Evolutionary conservation across 1,140 invertebrate genomes (phyloP), one percentile per base, ranked within the genome.

Genomic region (Leptinotarsa lineolata): DNA sequence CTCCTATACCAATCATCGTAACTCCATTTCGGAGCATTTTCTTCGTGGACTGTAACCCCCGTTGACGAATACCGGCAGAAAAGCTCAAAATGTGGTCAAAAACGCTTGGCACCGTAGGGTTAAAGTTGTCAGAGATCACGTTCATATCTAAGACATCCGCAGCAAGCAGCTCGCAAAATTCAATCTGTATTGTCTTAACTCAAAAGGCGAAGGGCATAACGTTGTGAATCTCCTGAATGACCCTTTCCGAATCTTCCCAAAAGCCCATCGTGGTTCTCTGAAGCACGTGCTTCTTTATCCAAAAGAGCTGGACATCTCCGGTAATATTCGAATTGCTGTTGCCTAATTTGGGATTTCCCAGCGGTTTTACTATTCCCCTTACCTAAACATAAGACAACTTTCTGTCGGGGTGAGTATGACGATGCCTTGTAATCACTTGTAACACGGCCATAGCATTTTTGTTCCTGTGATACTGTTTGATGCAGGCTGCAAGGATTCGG

Each of bases 11-110:
- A 4, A 92, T 94, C 3, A 94, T 88, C 67, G 92, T 87, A 59
- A 91, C 90, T 48, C 92, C 92, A 81, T 91, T 91, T 8, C 91
- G 86, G 3, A 94, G 84, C 87, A 94, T 91, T 85, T 93, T 90
- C 83, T 94, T 93, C 18, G 92, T 94, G 1, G 90, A 91, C 83
- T 94, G 92, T 20, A 94, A 82, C 0, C 93, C 93, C 76, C 90
- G 86, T 82, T 93, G 92, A 5, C 91, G 85, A 11, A 93, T 86
- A 80, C 92, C 92, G 68, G 89, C 90, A 80, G 93, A 91, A 84
- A 93, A 93, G 13, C 92, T 91, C 88, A 92, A 93, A 18, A 94
- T 84, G 82, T 93, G 91, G 84, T 93, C 92, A 70, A 91, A 88
- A 44, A 94, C 86, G 44, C 89, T 90, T 15, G 91, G 88, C 2